phyloP scores from a whole-genome alignment of 2,113 vertebrate species.

The Perca schrenkii region DNA sequence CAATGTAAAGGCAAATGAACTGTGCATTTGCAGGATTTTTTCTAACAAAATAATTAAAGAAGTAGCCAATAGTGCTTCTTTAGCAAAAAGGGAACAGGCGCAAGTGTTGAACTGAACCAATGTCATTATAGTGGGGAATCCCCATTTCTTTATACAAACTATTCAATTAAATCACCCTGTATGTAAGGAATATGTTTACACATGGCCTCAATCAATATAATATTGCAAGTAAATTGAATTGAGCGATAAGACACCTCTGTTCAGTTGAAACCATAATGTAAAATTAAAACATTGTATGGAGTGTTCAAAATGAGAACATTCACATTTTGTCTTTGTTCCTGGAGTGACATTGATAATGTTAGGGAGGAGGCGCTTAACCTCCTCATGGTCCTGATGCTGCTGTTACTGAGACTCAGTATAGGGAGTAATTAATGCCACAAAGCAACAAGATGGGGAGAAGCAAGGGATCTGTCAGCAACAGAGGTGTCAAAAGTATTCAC shows the following conservation, averaged over 20 bases:
- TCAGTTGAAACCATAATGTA: neutral
- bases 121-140: neutral
- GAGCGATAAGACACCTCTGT: neutral
- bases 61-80: neutral
- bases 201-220: neutral
- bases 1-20: neutral
- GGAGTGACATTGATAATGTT: conserved; percentile 30
- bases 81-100: too few species aligned
- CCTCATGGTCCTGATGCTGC: conserved; percentile 70
- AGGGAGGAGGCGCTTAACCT: conserved; percentile 2
- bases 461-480: too few species aligned
- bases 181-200: neutral
- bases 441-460: neutral
- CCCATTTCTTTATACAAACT: neutral
- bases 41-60: neutral
- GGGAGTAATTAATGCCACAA: conserved; percentile 48
- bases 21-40: neutral
- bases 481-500: too few species aligned
- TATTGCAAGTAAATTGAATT: neutral
- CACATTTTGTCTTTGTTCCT: conserved; percentile 5
- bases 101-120: neutral
- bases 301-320: neutral
- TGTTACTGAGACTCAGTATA: conserved; percentile 2
- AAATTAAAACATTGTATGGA: neutral
- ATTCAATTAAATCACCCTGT: neutral